A percentile compares a stretch with the other conserved stretches of the same genome.
Conservation (phyloP, 2,113 vertebrate genomes). For the Regulus satrapa region DNA sequence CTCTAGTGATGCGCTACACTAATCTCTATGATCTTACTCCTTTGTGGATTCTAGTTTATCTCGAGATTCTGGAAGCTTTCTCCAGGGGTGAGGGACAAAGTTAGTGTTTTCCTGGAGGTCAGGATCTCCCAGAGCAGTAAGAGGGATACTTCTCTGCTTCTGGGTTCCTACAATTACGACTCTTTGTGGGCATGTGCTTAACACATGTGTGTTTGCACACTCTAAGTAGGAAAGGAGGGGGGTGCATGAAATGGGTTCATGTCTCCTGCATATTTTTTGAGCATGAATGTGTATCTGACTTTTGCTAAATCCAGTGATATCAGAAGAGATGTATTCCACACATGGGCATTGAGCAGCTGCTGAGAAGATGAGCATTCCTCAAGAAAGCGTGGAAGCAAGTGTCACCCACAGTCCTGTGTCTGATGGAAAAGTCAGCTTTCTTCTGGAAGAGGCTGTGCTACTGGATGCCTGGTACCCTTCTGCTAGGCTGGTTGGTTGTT, state of each 20-base stretch:
- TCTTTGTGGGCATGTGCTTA: background rate
- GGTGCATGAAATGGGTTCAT: accelerated
- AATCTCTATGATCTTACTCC: too few species aligned
- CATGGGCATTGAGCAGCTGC: background rate
- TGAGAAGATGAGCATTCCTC: background rate
- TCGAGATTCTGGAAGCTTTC: too few species aligned
- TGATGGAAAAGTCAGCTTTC: background rate
- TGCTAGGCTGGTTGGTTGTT: background rate
- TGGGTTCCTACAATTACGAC: too few species aligned
- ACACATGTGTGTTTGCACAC: background rate
- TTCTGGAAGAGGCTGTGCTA: background rate
- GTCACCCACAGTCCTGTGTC: background rate
- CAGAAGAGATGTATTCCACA: background rate
- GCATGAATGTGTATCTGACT: background rate
- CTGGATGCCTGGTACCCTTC: background rate
- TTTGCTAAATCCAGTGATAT: background rate
- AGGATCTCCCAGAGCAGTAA: too few species aligned
- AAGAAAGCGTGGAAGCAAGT: background rate
- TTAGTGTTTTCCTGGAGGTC: too few species aligned
- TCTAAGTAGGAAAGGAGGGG: accelerated
- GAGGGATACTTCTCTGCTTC: too few species aligned
- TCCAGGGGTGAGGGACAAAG: too few species aligned
- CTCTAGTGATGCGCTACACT: too few species aligned
- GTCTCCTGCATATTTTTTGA: background rate
- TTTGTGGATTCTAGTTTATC: too few species aligned